phyloP scores from a whole-genome alignment of 2,888 invertebrate species.

The Apodemia duryi region DNA sequence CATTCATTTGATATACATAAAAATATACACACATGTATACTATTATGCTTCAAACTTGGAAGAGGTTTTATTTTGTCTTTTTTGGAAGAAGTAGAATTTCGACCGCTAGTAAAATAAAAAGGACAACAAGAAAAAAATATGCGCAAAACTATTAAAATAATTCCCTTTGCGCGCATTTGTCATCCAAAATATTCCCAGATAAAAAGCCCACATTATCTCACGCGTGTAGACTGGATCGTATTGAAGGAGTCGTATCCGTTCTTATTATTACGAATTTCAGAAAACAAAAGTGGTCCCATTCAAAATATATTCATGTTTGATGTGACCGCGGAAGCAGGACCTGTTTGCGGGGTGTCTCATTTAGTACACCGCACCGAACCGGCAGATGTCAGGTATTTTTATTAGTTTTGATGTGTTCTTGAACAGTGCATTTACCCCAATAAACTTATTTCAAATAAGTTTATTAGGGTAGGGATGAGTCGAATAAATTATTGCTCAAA shows the following conservation, averaged over 20 bases:
- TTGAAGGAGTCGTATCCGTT: constrained; percentile 33
- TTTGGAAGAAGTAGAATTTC: too few relatives aligned
- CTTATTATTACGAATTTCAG: constrained; percentile 31
- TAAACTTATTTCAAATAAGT: background rate
- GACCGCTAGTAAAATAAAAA: too few relatives aligned
- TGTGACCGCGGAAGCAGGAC: constrained; percentile 35
- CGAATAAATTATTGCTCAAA: background rate
- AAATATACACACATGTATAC: too few relatives aligned
- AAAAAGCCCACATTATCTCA: constrained; percentile 2
- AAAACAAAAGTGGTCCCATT: constrained; percentile 30
- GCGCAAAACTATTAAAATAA: too few relatives aligned
- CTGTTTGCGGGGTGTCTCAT: constrained; percentile 27
- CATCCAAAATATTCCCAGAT: background rate
- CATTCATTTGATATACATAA: too few relatives aligned
- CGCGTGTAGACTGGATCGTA: background rate
- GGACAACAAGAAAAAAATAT: too few relatives aligned
- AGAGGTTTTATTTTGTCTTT: too few relatives aligned
- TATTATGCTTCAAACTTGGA: too few relatives aligned
- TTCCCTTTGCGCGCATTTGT: too few relatives aligned
- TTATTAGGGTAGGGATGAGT: background rate
- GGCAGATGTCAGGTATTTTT: constrained; percentile 8
- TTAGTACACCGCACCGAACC: constrained; percentile 4
- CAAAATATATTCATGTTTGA: constrained; percentile 28
- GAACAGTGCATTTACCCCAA: background rate
- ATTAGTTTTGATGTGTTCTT: background rate